Percentiles rank a stretch among this genome's conserved stretches.
These are phyloP conservation scores for Homarus americanus DNA, from an alignment of 1,140 invertebrate genomes.

Conservation along the genomic window DNA sequence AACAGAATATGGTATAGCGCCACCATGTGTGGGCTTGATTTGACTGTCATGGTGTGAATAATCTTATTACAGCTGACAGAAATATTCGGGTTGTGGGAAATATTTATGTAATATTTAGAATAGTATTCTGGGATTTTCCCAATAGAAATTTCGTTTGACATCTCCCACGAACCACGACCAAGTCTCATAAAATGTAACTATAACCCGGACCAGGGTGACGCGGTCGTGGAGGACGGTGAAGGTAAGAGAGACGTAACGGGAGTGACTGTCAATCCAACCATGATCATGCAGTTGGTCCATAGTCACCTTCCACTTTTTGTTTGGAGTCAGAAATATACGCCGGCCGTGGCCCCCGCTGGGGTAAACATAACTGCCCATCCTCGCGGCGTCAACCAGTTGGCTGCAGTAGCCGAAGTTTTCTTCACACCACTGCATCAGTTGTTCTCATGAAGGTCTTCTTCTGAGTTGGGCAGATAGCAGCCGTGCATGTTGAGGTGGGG, in stretches of 20 bases:
- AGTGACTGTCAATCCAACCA: neutral
- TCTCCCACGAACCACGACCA: neutral
- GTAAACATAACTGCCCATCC: neutral
- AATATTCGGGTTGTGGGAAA: neutral
- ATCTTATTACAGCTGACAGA: neutral
- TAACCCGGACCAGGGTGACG: neutral
- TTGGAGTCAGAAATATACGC: neutral
- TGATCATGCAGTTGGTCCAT: neutral
- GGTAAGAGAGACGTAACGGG: slow-evolving; percentile 9
- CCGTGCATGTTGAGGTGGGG: neutral
- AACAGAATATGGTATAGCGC: neutral
- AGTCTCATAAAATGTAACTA: neutral
- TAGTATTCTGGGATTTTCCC: neutral
- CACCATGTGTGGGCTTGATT: too few species aligned
- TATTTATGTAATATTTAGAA: neutral
- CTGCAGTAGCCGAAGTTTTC: slow-evolving; percentile 9
- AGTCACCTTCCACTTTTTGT: neutral
- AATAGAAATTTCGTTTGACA: neutral
- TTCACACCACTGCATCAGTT: neutral
- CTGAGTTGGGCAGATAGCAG: neutral
- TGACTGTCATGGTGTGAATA: too few species aligned
- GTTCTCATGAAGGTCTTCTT: neutral
- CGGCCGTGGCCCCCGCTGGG: slow-evolving; percentile 12
- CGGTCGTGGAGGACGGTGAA: neutral
- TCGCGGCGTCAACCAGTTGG: neutral